Base-by-base conservation (phyloP, 2,797 vertebrate genomes). In the Prunella strophiata region DNA sequence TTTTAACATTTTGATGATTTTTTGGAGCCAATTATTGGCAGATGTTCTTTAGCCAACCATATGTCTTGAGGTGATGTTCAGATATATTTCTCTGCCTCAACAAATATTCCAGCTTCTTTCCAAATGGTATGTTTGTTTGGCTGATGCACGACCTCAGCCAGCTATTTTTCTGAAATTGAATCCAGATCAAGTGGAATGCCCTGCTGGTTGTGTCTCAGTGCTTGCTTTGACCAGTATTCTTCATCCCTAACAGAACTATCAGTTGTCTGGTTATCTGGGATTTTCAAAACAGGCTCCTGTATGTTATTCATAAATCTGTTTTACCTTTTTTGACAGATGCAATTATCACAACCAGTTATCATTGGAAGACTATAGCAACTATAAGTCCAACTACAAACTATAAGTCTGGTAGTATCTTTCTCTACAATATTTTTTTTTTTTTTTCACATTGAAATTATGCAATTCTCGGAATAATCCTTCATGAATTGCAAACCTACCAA, bases 101-200 rank as follows among this genome's bases (percentile, higher is more conserved):
- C 66, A 89, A 85, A 72, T 91, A 88, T 93, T 94, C 89, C 79
- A 85, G 66, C 94, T 95, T 89, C 81, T 73, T 96, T 96, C 89
- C 85, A 95, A 93, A 72, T 93, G 66, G 75, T 82, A 43, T 94
- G 59, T 96, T 97, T 94, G 88, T 94, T 97, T 96, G 87, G 96
- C 88, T 96, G 80, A 88, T 91, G 73, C 34, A 93, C 5, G 5
- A 40, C 43, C 30, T 89, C 73, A 85, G 29, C 57, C 62, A 89
- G 45, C 68, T 70, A 62, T 89, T 96, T 93, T 94, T 84, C 58
- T 58, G 85, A 96, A 95, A 92, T 61, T 93, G 79, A 96, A 96
- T 97, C 82, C 95, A 85, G 77, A 94, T 89, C 55, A 84, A 66
- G 83, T 70, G 57, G 42, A 93, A 90, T 92, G 93, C 70, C 38